Evolutionary conservation across 2,888 invertebrate genomes (phyloP).

Genomic region (Pristionchus fissidentatus): DNA sequence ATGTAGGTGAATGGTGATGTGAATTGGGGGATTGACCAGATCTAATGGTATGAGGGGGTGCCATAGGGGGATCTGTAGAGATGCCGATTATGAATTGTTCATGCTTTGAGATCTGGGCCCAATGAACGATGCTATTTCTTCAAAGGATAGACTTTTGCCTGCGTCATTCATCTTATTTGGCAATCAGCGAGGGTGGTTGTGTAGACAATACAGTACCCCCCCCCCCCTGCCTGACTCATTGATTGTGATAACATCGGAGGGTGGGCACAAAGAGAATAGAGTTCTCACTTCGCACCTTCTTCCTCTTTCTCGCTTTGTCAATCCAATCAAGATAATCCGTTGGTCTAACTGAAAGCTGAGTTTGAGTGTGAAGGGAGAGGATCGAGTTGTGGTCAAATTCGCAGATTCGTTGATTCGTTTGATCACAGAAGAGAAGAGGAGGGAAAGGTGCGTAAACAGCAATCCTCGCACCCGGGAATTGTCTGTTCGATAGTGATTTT

Average conservation of each 20-base stretch:
- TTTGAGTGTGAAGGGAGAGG: no score
- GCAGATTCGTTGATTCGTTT: background rate
- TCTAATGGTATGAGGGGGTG: background rate
- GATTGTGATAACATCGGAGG: background rate
- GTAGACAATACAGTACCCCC: background rate
- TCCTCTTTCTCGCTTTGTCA: background rate
- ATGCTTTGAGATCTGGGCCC: no score
- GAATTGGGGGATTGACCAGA: conserved; percentile 1
- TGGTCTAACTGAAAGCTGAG: conserved; percentile 36
- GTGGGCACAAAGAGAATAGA: background rate
- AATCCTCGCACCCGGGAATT: no score
- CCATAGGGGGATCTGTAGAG: no score
- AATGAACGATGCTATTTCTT: no score
- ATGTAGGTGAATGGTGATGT: conserved; percentile 25
- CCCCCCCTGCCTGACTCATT: conserved; percentile 6
- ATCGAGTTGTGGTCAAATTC: no score
- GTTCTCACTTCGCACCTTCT: background rate
- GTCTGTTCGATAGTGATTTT: no score
- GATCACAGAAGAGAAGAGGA: background rate
- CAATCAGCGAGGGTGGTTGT: no score
- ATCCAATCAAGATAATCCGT: conserved; percentile 28
- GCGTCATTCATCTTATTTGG: no score
- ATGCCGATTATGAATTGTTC: no score
- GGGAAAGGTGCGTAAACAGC: background rate
- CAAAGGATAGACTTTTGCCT: no score